Evolutionary conservation across 2,888 invertebrate genomes (phyloP).

Genomic region (Spodoptera littoralis): DNA sequence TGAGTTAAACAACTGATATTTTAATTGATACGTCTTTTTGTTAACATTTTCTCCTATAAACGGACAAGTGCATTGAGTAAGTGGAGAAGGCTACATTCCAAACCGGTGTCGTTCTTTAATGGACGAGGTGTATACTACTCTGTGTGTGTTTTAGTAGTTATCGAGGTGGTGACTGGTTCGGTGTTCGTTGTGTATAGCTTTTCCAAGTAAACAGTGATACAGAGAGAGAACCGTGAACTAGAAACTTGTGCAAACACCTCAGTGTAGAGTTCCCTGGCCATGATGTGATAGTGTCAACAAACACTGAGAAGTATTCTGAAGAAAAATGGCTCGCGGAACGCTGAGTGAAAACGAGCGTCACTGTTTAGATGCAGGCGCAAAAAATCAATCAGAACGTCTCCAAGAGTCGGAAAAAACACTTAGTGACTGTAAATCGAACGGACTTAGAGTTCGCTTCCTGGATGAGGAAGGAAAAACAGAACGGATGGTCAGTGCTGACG

Average conservation of each 20-base stretch:
- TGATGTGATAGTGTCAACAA: conserved; percentile 66
- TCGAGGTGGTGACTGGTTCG: conserved; percentile 74
- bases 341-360: conserved; percentile 84
- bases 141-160: conserved; percentile 80
- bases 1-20: conserved; percentile 61
- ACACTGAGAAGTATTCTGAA: conserved; percentile 57
- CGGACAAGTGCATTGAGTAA: conserved; percentile 82
- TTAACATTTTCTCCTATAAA: conserved; percentile 69
- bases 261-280: conserved; percentile 56
- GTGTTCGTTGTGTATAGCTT: conserved; percentile 58
- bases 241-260: conserved; percentile 53
- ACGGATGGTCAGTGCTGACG: conserved; percentile 83
- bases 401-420: conserved; percentile 78
- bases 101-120: conserved; percentile 87
- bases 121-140: conserved; percentile 84
- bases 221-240: conserved; percentile 46
- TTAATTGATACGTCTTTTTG: conserved; percentile 60
- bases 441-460: conserved; percentile 83
- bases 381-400: conserved; percentile 77
- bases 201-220: conserved; percentile 58
- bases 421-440: conserved; percentile 74
- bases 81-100: conserved; percentile 86
- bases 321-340: conserved; percentile 84
- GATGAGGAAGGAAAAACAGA: conserved; percentile 86
- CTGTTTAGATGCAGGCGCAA: conserved; percentile 77